Evolutionary conservation across 92 coral and sea anemone genomes (phyloP).

Genomic region (Porites lobata): DNA sequence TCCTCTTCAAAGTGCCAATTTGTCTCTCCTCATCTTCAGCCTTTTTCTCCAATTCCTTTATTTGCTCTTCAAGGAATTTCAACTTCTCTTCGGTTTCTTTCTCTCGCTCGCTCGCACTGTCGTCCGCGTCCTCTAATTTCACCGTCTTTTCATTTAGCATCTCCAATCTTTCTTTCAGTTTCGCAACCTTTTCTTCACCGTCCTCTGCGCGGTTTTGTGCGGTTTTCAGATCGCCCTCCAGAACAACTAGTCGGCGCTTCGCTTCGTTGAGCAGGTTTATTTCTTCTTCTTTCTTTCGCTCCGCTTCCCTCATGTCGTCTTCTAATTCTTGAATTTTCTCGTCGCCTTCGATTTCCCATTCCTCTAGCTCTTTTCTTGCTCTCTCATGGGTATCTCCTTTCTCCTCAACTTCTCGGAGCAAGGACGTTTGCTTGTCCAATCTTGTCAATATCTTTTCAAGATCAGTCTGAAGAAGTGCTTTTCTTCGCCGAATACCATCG

Average conservation of each 20-base stretch:
- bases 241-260: slow-evolving; percentile 66
- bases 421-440: slow-evolving; percentile 63
- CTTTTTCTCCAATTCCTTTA: slow-evolving; percentile 69
- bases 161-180: slow-evolving; percentile 36
- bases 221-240: slow-evolving; percentile 68
- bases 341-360: slow-evolving; percentile 86
- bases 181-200: not conserved
- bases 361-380: slow-evolving; percentile 83
- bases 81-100: slow-evolving; percentile 79
- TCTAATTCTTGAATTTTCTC: slow-evolving; percentile 79
- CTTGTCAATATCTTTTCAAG: slow-evolving; percentile 58
- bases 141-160: slow-evolving; percentile 54
- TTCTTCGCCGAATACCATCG: slow-evolving; percentile 71
- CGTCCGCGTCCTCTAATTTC: slow-evolving; percentile 82
- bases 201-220: slow-evolving; percentile 56
- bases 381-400: slow-evolving; percentile 76
- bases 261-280: slow-evolving; percentile 75
- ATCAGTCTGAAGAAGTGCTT: slow-evolving; percentile 60
- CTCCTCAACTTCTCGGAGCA: slow-evolving; percentile 29
- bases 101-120: slow-evolving; percentile 83
- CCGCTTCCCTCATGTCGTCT: slow-evolving; percentile 64
- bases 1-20: slow-evolving; percentile 62
- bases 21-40: slow-evolving; percentile 82
- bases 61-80: slow-evolving; percentile 73
- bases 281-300: slow-evolving; percentile 63